These are phyloP conservation scores for Osmoderma eremita DNA, from an alignment of 2,888 invertebrate genomes.

Conservation along the genomic window DNA sequence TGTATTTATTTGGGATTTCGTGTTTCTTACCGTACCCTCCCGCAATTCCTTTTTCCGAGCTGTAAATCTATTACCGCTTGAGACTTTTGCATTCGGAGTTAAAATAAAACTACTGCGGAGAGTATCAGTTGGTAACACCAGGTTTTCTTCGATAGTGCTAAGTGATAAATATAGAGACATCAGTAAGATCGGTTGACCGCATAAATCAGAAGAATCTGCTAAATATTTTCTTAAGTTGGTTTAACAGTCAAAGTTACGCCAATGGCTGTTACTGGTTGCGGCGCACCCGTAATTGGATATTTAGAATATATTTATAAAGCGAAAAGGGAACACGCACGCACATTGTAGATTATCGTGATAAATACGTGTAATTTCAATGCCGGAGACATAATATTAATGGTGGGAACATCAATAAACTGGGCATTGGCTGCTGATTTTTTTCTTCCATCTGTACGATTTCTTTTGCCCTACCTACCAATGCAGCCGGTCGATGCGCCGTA, in stretches of 20 bases:
- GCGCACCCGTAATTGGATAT: constrained; percentile 28
- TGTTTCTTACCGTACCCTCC: too few species aligned
- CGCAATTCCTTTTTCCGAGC: too few species aligned
- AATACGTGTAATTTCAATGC: constrained; percentile 36
- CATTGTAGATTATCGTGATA: constrained; percentile 37
- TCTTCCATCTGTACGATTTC: constrained; percentile 15
- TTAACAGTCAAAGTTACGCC: constrained; percentile 22
- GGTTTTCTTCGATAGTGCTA: not conserved
- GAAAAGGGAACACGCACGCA: constrained; percentile 34
- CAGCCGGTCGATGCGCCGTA: not conserved
- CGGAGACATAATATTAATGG: constrained; percentile 33
- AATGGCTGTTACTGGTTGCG: not conserved
- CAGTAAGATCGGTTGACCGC: not conserved
- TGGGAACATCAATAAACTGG: constrained; percentile 33
- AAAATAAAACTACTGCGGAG: constrained; percentile 5
- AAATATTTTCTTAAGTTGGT: constrained; percentile 25
- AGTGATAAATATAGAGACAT: constrained; percentile 23
- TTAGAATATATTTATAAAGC: constrained; percentile 24
- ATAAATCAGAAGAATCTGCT: constrained; percentile 13
- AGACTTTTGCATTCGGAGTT: not conserved
- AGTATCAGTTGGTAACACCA: constrained; percentile 12
- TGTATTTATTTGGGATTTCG: too few species aligned
- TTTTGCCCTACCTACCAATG: not conserved
- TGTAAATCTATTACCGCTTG: not conserved
- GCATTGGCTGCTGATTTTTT: constrained; percentile 26